phyloP scores from a whole-genome alignment of 2,113 vertebrate genomes.

The Crotalus viridis region DNA sequence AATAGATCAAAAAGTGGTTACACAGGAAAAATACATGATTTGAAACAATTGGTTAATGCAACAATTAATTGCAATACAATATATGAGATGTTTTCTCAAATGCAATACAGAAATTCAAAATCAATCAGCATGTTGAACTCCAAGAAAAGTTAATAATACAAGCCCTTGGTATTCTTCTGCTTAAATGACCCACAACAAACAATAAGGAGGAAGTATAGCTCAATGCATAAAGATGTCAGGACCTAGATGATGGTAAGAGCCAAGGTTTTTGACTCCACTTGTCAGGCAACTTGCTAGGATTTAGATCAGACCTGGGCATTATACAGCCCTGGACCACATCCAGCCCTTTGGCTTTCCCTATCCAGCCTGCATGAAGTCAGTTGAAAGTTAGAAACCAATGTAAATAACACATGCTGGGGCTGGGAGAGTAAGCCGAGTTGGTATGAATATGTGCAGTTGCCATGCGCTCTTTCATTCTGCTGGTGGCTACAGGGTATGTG shows the following conservation, averaged over 20 bases:
- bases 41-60: not conserved
- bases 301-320: too few species aligned
- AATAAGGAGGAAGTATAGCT: constrained; percentile 1
- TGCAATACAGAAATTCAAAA: not conserved
- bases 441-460: too few species aligned
- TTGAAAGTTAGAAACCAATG: too few species aligned
- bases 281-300: not conserved
- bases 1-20: not conserved
- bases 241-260: constrained; percentile 28
- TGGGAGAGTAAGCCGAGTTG: not conserved
- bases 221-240: not conserved
- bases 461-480: not conserved
- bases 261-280: constrained; percentile 36
- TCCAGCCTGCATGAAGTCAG: not conserved
- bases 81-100: not conserved
- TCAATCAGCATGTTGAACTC: not conserved
- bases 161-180: constrained; percentile 51
- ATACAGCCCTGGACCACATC: not conserved
- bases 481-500: not conserved
- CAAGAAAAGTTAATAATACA: constrained; percentile 56
- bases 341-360: not conserved
- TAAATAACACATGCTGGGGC: not conserved
- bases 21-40: not conserved
- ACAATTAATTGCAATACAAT: not conserved
- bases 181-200: constrained; percentile 29